Evolutionary conservation across 2,797 vertebrate genomes (phyloP).

Genomic region (Onychomys torridus): DNA sequence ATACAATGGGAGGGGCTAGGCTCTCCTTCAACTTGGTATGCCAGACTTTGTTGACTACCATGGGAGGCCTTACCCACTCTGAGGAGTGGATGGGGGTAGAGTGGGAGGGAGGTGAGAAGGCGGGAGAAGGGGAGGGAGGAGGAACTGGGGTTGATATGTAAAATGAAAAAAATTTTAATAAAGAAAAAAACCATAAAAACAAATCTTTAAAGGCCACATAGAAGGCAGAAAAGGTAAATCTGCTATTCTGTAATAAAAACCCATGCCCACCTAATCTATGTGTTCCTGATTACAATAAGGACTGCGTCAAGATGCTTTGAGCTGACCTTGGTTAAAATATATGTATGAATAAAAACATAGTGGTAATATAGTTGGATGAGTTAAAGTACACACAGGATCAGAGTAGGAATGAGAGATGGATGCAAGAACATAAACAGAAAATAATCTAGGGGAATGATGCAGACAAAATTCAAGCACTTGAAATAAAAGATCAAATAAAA

Average conservation of each 20-base stretch:
- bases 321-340: not conserved
- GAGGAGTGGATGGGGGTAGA: no score
- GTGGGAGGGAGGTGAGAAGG: no score
- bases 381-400: not conserved
- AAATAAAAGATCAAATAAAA: not conserved
- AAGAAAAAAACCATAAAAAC: not conserved
- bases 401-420: not conserved
- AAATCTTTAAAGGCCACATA: slow-evolving; percentile 1
- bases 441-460: not conserved
- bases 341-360: not conserved
- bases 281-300: not conserved
- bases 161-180: no score
- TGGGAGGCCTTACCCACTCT: no score
- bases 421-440: not conserved
- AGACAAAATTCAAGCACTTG: not conserved
- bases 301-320: not conserved
- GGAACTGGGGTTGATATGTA: no score
- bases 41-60: no score
- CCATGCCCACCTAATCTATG: not conserved
- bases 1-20: no score
- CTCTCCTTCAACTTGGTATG: no score
- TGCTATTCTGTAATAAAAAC: not conserved
- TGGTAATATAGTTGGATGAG: not conserved
- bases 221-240: not conserved
- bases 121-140: no score